Base-by-base conservation (phyloP, 2,888 invertebrate species). In the Unio pictorum region DNA sequence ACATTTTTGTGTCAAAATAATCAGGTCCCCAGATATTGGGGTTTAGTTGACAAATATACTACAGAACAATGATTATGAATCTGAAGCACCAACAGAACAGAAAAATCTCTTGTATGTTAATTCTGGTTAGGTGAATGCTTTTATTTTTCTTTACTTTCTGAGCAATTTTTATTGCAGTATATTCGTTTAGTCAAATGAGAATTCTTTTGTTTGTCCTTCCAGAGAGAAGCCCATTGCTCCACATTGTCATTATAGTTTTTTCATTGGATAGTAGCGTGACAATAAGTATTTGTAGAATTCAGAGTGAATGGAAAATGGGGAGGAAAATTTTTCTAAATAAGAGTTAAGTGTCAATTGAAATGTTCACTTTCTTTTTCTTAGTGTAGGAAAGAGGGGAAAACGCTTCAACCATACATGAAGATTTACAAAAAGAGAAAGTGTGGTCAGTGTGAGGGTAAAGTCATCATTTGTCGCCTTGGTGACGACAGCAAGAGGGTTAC, bases 351-450 rank as follows among this genome's bases (percentile, higher is more conserved):
- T 30, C 58, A 26, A 2, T 34, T 45, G 45, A 34, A 20, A 57
- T 55, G 28, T 55, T 55, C 28, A 3, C 5, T 4, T 30, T 63
- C 66, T 11, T 66, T 34, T 18, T 73, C 74, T 56, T 75, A 86
- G 84, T 86, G 86, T 75, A 72, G 84, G 54, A 76, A 76, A 67
- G 79, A 75, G 67, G 81, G 82, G 11, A 81, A 78, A n/a, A 75
- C 77, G 3, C 72, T 86, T 7, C 67, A 78, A 20, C 75, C 75
- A 45, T 81, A 81, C 67, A 72, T 81, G 78, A 84, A 84, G 68
- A 81, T 86, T 26, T 86, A 86, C 72, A 75, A 78, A 4, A 80
- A 78, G 62, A 70, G 71, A 2, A 79, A 75, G 58, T 86, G 86
- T 77, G 67, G 69, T 4, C 80, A 83, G 74, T 86, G 86, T 74